These are phyloP conservation scores for Brachylomia viminalis DNA, from an alignment of 2,888 invertebrate species.

Conservation along the genomic window DNA sequence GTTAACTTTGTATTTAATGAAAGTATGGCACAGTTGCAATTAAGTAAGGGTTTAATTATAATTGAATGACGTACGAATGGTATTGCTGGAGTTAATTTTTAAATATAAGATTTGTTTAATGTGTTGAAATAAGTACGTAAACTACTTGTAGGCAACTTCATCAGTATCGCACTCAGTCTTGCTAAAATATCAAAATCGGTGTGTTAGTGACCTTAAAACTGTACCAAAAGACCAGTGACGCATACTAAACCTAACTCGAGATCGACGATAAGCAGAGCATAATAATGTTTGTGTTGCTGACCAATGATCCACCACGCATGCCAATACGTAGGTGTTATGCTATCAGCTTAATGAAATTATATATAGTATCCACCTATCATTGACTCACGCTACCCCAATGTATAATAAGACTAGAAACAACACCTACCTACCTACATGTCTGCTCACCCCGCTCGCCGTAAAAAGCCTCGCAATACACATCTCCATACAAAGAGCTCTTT, in stretches of 20 bases:
- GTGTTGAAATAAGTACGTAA: neutral
- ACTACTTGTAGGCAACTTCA: neutral
- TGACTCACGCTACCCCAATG: neutral
- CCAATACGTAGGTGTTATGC: neutral
- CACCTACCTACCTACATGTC: neutral
- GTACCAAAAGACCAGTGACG: neutral
- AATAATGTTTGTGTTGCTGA: neutral
- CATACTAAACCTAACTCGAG: neutral
- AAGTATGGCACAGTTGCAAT: constrained; percentile 2
- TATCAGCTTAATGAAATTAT: neutral
- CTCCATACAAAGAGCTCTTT: constrained; percentile 41
- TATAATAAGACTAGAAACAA: neutral
- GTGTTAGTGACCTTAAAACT: neutral
- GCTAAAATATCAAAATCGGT: too few relatives aligned
- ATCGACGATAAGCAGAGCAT: neutral
- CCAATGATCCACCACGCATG: neutral
- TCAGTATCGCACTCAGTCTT: neutral
- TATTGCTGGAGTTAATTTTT: neutral
- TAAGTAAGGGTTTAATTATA: neutral
- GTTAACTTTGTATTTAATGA: constrained; percentile 49
- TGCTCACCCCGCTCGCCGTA: constrained; percentile 6
- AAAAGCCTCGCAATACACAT: constrained; percentile 30
- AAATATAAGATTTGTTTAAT: neutral
- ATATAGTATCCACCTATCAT: constrained; percentile 6
- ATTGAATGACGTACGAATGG: neutral